phyloP scores from a whole-genome alignment of 2,113 vertebrate genomes.

The Pachyramphus minor region DNA sequence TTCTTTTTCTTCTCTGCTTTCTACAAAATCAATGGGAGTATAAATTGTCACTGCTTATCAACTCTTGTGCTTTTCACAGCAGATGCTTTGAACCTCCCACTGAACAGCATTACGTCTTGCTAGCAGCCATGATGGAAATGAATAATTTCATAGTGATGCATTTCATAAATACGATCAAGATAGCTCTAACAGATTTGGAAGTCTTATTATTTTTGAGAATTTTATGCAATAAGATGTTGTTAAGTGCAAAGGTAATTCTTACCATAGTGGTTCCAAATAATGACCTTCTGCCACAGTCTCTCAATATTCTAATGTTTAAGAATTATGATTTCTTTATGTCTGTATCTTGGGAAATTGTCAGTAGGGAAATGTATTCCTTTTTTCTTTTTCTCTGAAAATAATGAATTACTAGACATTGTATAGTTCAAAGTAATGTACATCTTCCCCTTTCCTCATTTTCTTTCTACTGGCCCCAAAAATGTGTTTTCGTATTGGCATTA shows the following conservation, averaged over 20 bases:
- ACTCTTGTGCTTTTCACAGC: constrained; percentile 5
- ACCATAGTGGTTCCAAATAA: not conserved
- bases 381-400: not conserved
- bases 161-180: not conserved
- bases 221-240: not conserved
- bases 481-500: not conserved
- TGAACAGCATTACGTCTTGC: constrained; percentile 45
- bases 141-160: not conserved
- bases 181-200: not conserved
- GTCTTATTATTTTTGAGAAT: not conserved
- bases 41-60: constrained; percentile 24
- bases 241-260: not conserved
- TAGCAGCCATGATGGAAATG: constrained; percentile 58
- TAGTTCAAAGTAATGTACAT: not conserved
- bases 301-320: not conserved
- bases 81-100: constrained; percentile 45
- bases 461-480: not conserved
- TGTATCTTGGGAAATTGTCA: not conserved
- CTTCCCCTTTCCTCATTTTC: not conserved
- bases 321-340: not conserved
- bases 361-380: not conserved
- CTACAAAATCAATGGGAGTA: constrained; percentile 22
- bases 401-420: not conserved
- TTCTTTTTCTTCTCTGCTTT: not conserved
- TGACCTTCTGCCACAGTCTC: not conserved